These are phyloP conservation scores for Benitochromis conjunctus DNA, from an alignment of 2,113 vertebrate genomes.

Conservation along the genomic window DNA sequence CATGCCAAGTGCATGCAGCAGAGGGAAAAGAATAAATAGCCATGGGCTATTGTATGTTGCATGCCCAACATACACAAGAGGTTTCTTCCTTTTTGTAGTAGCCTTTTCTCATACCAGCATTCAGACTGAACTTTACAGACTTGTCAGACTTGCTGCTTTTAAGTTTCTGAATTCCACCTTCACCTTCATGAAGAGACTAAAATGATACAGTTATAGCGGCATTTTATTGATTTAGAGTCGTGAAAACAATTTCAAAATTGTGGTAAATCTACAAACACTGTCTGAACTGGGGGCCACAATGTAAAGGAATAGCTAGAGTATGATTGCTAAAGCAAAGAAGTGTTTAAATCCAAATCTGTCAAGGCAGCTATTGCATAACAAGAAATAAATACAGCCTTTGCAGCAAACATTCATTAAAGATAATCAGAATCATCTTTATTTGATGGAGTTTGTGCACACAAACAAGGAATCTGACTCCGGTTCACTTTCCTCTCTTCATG, in stretches of 20 bases:
- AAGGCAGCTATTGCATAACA: neutral
- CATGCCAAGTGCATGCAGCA: neutral
- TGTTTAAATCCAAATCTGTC: neutral
- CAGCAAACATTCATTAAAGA: neutral
- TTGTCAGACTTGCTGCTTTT: neutral
- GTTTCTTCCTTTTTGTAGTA: neutral
- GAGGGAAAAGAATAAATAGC: neutral
- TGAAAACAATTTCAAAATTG: neutral
- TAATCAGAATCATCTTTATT: neutral
- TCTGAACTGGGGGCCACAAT: neutral
- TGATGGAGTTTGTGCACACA: neutral
- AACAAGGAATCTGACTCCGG: neutral
- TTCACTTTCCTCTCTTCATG: no score
- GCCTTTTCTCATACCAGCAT: neutral
- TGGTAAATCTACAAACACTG: neutral
- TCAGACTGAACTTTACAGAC: neutral
- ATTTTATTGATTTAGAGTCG: no score
- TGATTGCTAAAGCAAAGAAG: neutral
- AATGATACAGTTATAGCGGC: no score
- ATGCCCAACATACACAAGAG: fast-evolving
- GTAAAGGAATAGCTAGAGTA: neutral
- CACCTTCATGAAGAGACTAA: neutral
- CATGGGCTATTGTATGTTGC: neutral
- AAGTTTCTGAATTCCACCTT: neutral
- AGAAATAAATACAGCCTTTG: neutral